Evolutionary conservation across 2,888 invertebrate species (phyloP).

Genomic region (Stictocephala bisonia): DNA sequence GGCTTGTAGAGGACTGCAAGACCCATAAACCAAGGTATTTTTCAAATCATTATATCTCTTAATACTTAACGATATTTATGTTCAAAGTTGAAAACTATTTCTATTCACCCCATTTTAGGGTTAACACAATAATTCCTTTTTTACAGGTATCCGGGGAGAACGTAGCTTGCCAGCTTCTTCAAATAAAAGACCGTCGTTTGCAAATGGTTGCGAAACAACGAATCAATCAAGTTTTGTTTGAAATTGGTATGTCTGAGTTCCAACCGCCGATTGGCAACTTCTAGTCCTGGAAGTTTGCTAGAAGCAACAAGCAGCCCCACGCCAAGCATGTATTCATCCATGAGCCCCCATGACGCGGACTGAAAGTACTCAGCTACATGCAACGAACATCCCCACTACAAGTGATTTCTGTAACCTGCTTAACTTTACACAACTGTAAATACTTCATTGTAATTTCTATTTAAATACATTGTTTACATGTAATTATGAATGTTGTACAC

Average conservation of each 20-base stretch:
- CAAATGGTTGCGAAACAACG: slow-evolving; percentile 36
- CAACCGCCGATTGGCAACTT: slow-evolving; percentile 5
- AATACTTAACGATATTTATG: too few species aligned
- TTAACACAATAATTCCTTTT: slow-evolving; percentile 24
- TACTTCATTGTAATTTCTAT: slow-evolving; percentile 25
- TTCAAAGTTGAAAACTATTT: too few species aligned
- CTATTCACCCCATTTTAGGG: too few species aligned
- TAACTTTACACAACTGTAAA: slow-evolving; percentile 18
- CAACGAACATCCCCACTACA: slow-evolving; percentile 22
- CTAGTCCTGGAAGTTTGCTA: slow-evolving; percentile 22
- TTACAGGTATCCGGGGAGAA: slow-evolving; percentile 32
- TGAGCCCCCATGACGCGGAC: slow-evolving; percentile 3
- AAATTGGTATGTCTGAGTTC: slow-evolving; percentile 38
- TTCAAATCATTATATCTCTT: too few species aligned
- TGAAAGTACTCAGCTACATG: slow-evolving; percentile 23
- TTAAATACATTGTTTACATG: slow-evolving; percentile 36
- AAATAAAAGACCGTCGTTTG: slow-evolving; percentile 34
- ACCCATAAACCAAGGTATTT: too few species aligned
- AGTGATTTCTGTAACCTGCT: slow-evolving; percentile 1
- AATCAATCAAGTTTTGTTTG: slow-evolving; percentile 12
- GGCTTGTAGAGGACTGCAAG: too few species aligned
- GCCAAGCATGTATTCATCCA: slow-evolving; percentile 25
- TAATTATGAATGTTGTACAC: slow-evolving; percentile 38
- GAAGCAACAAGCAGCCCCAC: slow-evolving; percentile 27
- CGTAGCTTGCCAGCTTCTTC: slow-evolving; percentile 32